A percentile compares a stretch with the other conserved stretches of the same genome.
phyloP scores from a whole-genome alignment of 2,113 vertebrate species.

The Montifringilla adamsi region DNA sequence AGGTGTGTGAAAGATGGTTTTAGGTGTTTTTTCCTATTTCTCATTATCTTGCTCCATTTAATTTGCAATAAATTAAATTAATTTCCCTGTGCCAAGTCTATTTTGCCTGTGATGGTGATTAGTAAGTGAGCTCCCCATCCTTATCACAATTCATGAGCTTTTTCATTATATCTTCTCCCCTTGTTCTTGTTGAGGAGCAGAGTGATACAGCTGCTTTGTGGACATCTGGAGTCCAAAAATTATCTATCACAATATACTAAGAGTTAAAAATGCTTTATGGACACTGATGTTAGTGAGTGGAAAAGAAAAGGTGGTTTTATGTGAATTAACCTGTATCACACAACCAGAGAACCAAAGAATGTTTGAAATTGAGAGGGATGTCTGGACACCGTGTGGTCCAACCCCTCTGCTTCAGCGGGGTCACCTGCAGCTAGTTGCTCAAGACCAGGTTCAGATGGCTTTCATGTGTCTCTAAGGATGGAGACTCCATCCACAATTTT shows the following conservation, averaged over 20 bases:
- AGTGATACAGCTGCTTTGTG: neutral
- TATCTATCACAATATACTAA: neutral
- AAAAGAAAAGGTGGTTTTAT: neutral
- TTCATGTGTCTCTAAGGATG: neutral
- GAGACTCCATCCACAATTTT: neutral
- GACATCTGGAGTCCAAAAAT: neutral
- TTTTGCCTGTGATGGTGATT: neutral
- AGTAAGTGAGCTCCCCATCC: neutral
- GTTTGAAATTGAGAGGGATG: neutral
- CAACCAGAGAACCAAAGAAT: neutral
- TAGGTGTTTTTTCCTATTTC: neutral
- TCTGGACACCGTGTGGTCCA: neutral
- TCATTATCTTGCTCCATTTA: neutral
- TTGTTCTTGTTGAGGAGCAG: neutral
- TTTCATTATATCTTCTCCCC: rapidly evolving
- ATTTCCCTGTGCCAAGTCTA: neutral
- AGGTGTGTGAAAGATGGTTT: neutral
- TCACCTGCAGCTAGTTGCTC: neutral
- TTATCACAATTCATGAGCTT: neutral
- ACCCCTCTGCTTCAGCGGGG: neutral
- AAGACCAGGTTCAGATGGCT: neutral
- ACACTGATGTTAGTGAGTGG: neutral
- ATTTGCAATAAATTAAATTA: neutral
- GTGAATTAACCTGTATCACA: neutral
- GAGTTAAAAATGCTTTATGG: neutral